Evolutionary conservation across 1,140 invertebrate genomes (phyloP).

Genomic region (Argopecten irradians): DNA sequence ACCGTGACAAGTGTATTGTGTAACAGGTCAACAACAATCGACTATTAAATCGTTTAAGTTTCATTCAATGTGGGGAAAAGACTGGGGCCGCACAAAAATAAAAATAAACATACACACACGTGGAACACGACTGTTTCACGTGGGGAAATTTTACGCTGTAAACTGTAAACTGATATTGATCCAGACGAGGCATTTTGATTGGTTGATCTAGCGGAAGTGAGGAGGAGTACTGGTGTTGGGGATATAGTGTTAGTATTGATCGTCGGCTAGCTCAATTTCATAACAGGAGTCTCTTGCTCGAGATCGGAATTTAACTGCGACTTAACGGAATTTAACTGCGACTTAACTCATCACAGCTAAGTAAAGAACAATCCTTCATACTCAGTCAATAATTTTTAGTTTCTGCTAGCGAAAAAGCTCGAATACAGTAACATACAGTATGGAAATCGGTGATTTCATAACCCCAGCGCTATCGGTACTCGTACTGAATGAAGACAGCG

Average conservation of each 20-base stretch:
- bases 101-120: not conserved
- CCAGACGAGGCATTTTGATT: not conserved
- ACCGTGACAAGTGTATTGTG: not conserved
- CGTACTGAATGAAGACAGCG: not conserved
- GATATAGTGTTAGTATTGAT: slow-evolving; percentile 1
- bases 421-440: too few relatives aligned
- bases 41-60: not conserved
- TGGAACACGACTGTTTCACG: not conserved
- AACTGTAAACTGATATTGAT: not conserved
- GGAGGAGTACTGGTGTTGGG: not conserved
- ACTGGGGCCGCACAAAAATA: not conserved
- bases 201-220: not conserved
- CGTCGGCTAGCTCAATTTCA: not conserved
- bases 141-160: not conserved
- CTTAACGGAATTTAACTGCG: too few relatives aligned
- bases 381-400: too few relatives aligned
- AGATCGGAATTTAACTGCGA: too few relatives aligned
- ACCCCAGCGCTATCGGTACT: not conserved
- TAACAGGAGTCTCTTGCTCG: not conserved
- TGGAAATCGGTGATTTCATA: not conserved
- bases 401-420: too few relatives aligned
- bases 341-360: too few relatives aligned
- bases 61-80: not conserved
- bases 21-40: not conserved
- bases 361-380: too few relatives aligned